Evolutionary conservation across 2,797 vertebrate species (phyloP).

Genomic region (Pangasius sanitwongsei): DNA sequence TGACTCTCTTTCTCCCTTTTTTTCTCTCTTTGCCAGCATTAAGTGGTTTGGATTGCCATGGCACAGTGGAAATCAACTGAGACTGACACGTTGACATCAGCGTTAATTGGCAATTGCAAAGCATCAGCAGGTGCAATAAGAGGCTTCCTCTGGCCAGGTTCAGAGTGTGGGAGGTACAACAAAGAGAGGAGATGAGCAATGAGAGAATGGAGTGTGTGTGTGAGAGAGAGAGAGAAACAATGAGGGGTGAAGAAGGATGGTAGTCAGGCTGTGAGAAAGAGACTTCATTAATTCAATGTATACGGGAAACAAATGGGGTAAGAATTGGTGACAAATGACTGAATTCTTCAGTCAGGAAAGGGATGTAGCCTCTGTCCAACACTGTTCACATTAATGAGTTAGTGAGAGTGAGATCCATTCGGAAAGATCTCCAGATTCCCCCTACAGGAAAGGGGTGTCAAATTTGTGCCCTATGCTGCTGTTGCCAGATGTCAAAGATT

Average conservation of each 20-base stretch:
- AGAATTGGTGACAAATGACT: neutral
- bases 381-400: neutral
- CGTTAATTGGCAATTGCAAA: conserved; percentile 73
- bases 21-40: conserved; percentile 35
- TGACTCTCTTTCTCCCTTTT: conserved; percentile 45
- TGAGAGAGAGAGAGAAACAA: neutral
- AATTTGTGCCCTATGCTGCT: neutral
- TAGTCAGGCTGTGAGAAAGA: neutral
- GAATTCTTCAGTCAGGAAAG: neutral
- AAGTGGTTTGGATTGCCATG: conserved; percentile 67
- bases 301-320: neutral
- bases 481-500: neutral
- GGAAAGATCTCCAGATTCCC: neutral
- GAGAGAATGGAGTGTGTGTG: neutral
- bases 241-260: neutral
- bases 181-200: conserved; percentile 24
- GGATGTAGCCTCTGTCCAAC: neutral
- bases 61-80: conserved; percentile 71
- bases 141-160: conserved; percentile 55
- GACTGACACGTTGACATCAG: conserved; percentile 75
- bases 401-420: neutral
- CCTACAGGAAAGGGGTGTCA: neutral
- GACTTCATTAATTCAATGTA: neutral
- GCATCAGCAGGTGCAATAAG: conserved; percentile 62
- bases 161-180: conserved; percentile 39